Percentiles rank a stretch among this genome's conserved stretches.
These are phyloP conservation scores for Cylindroiulus punctatus DNA, from an alignment of 2,888 invertebrate genomes.

Conservation along the genomic window DNA sequence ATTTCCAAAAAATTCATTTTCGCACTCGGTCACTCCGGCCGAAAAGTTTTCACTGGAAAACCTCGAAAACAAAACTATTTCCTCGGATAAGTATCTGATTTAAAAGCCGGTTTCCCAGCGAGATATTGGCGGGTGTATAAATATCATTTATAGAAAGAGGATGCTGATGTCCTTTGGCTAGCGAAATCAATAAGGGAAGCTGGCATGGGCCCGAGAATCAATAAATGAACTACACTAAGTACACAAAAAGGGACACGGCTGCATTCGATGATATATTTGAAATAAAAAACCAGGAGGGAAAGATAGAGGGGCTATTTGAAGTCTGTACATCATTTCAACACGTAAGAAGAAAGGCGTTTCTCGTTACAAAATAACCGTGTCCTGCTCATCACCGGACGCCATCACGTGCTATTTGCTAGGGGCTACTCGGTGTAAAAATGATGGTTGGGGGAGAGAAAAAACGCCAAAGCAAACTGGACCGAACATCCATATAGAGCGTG, in stretches of 20 bases:
- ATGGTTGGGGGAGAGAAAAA: constrained; percentile 32
- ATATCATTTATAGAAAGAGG: constrained; percentile 39
- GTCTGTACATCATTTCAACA: constrained; percentile 52
- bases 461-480: constrained; percentile 41
- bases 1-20: not conserved
- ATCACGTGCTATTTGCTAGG: constrained; percentile 47
- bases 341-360: constrained; percentile 47
- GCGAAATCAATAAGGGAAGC: constrained; percentile 49
- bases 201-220: constrained; percentile 30
- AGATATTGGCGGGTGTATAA: constrained; percentile 33
- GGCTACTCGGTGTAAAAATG: constrained; percentile 41
- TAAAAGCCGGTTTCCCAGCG: not conserved
- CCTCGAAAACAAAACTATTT: not conserved
- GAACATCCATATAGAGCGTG: constrained; percentile 27
- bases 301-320: constrained; percentile 39
- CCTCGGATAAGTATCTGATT: constrained; percentile 22
- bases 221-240: constrained; percentile 52
- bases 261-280: constrained; percentile 48
- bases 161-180: constrained; percentile 45
- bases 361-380: constrained; percentile 45
- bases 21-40: not conserved
- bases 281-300: constrained; percentile 16
- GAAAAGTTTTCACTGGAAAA: constrained; percentile 19
- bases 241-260: constrained; percentile 50
- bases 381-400: constrained; percentile 44